Evolutionary conservation across 2,888 invertebrate species (phyloP).

Genomic region (Oscheius myriophilus): DNA sequence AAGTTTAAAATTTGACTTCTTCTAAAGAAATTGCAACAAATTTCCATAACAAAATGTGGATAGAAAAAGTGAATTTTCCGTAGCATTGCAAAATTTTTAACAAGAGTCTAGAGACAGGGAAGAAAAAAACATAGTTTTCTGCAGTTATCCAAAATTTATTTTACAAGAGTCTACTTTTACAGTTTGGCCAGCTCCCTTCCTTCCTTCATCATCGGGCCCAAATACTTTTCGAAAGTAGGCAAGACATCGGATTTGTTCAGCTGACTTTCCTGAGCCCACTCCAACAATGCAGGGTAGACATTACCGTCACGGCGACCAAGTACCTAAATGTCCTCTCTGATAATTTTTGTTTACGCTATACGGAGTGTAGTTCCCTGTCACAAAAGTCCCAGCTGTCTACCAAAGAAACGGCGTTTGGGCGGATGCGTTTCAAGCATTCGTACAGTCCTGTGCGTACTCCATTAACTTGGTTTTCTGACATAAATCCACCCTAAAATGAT

Average conservation of each 20-base stretch:
- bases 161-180: too few relatives aligned
- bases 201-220: slow-evolving; percentile 68
- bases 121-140: too few relatives aligned
- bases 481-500: slow-evolving; percentile 50
- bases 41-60: too few relatives aligned
- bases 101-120: too few relatives aligned
- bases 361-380: slow-evolving; percentile 72
- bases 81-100: too few relatives aligned
- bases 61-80: too few relatives aligned
- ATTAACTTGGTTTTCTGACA: slow-evolving; percentile 53
- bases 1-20: too few relatives aligned
- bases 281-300: slow-evolving; percentile 72
- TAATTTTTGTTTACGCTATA: slow-evolving; percentile 18
- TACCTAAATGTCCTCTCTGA: slow-evolving; percentile 21
- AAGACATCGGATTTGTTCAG: slow-evolving; percentile 71
- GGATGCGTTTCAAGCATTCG: slow-evolving; percentile 74
- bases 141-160: too few relatives aligned
- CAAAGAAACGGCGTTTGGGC: slow-evolving; percentile 88
- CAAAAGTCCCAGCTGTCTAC: slow-evolving; percentile 87
- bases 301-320: slow-evolving; percentile 70
- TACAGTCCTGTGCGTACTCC: slow-evolving; percentile 53
- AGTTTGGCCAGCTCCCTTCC: slow-evolving; percentile 31
- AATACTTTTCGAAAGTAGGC: slow-evolving; percentile 58
- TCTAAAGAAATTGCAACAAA: too few relatives aligned
- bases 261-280: slow-evolving; percentile 72